Percentiles rank a stretch among this genome's conserved stretches.
Evolutionary conservation across 64 coral and sea anemone genomes (phyloP).

Genomic region (Actinia tenebrosa): DNA sequence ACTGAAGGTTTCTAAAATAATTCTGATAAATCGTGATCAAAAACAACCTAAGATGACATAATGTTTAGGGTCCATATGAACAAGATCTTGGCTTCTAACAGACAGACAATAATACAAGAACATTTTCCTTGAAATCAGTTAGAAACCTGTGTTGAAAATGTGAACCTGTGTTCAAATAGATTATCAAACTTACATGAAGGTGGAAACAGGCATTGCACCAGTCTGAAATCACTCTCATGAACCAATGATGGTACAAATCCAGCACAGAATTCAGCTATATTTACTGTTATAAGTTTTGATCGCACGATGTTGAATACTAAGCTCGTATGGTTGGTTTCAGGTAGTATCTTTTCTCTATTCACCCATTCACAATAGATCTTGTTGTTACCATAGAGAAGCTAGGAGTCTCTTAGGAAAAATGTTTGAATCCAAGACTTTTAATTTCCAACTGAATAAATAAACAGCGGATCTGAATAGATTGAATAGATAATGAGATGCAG

Average conservation of each 20-base stretch:
- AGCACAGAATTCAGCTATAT: not conserved
- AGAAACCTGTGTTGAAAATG: not conserved
- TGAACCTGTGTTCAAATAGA: not conserved
- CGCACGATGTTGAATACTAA: not conserved
- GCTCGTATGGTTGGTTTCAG: not conserved
- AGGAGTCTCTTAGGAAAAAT: conserved; percentile 55
- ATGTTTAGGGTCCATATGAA: not conserved
- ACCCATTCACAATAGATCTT: conserved; percentile 52
- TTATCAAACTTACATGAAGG: conserved; percentile 38
- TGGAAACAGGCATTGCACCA: conserved; percentile 47
- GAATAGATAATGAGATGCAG: conserved; percentile 42
- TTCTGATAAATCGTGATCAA: not conserved
- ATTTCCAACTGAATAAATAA: conserved; percentile 59
- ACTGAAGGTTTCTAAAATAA: not conserved
- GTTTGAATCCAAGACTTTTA: conserved; percentile 36
- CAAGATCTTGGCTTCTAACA: not conserved
- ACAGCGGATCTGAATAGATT: conserved; percentile 27
- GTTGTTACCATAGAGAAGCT: conserved; percentile 51
- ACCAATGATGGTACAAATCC: not conserved
- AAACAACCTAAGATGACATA: not conserved
- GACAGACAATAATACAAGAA: not conserved
- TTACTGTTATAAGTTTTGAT: not conserved
- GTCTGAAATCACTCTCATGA: not conserved
- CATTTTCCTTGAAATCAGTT: not conserved
- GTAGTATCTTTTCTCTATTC: conserved; percentile 7